Base-by-base conservation (phyloP, 1,140 invertebrate species). In the Eupeodes corollae region DNA sequence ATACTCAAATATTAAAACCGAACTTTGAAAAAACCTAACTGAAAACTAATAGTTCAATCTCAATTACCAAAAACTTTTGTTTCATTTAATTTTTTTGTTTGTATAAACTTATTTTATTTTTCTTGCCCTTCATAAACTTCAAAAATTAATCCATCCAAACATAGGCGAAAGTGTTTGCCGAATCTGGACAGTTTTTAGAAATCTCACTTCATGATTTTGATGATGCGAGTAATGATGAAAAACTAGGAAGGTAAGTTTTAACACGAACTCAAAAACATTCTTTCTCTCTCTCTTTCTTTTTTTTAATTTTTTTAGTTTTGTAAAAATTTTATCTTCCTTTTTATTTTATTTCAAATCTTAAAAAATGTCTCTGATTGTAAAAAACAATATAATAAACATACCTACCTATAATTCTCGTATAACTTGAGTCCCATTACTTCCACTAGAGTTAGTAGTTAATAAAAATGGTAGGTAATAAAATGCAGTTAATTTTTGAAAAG, bases 191-290 rank as follows among this genome's bases (percentile, higher is more conserved):
- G 73, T 75, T 76, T 58, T 70, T 93, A 67, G 79, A 83, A 53
- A 69, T 92, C 54, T 78, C 82, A 57, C 68, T 92, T 50, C 83
- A 79, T 77, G 90, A 94, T 75, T 78, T 77, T 65, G 85, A 92
- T 67, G 88, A 92, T 66, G 78, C 84, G 44, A 87, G 81, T 62
- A 82, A 86, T 62, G 86, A 93, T 71, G 86, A 88, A 70, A 76
- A 71, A 57, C 75, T 89, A 50, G 86, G 86, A 70, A 87, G 83
- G 86, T 88, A 77, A 67, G 61, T 54, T 12, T 34, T 42, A 38
- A 44, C 18, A 50, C 30, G 44, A 18, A 35, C 18, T 41, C 14
- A 41, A 44, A 44, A 18, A 40, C n/a, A 37, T 16, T 51, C 35
- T 37, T 11, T 37, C 35, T 37, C 3, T 37, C 35, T 37, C 3